phyloP scores from a whole-genome alignment of 1,140 invertebrate genomes.

The Leptopilina boulardi region DNA sequence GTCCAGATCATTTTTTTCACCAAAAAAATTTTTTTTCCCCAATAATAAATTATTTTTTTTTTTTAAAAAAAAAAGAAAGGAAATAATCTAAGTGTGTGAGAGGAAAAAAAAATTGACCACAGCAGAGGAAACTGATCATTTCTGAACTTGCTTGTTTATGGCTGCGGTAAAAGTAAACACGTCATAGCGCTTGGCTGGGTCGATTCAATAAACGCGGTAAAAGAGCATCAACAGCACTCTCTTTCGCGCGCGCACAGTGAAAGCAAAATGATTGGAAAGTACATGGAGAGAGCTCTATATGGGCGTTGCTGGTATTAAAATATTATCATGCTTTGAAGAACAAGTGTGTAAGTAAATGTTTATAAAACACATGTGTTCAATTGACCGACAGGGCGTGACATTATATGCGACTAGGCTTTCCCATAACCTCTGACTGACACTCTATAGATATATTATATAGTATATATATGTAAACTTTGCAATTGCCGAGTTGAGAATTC shows the following conservation, averaged over 20 bases:
- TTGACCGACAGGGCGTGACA: slow-evolving; percentile 19
- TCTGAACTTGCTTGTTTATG: too few species aligned
- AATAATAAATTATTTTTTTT: too few species aligned
- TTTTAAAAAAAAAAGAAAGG: too few species aligned
- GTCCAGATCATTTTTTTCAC: too few species aligned
- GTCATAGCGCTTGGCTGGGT: background rate
- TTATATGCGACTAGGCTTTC: slow-evolving; percentile 7
- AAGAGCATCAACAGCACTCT: slow-evolving; percentile 3
- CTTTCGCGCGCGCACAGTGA: background rate
- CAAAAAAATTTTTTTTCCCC: too few species aligned
- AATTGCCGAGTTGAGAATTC: slow-evolving; percentile 4
- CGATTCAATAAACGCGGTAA: background rate
- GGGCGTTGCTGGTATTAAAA: slow-evolving; percentile 19
- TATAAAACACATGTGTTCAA: slow-evolving; percentile 1
- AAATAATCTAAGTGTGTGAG: too few species aligned
- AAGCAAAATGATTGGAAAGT: slow-evolving; percentile 27
- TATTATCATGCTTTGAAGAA: background rate
- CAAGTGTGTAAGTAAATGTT: background rate
- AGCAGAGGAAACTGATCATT: too few species aligned
- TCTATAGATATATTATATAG: too few species aligned
- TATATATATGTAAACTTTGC: background rate
- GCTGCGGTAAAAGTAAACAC: slow-evolving; percentile 7
- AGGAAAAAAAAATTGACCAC: background rate
- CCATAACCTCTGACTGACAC: slow-evolving; percentile 29
- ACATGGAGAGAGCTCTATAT: background rate